Evolutionary conservation across 2,797 vertebrate genomes (phyloP).

Genomic region (Apogon talboti): DNA sequence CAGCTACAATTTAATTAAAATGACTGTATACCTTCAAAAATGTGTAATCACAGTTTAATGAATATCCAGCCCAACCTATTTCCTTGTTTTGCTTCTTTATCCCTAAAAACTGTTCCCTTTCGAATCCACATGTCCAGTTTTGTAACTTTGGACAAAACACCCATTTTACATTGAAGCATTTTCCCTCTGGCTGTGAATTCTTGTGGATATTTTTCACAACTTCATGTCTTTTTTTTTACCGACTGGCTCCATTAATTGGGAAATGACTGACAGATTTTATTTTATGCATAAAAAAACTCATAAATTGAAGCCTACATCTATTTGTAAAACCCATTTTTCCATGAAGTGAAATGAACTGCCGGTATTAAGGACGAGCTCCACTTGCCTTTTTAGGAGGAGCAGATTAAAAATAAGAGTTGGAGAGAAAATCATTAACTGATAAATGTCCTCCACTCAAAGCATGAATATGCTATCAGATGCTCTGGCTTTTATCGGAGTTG

Average conservation of each 20-base stretch:
- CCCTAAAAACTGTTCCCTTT: too few species aligned
- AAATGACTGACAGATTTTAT: not conserved
- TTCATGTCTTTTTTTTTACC: not conserved
- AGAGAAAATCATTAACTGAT: constrained; percentile 38
- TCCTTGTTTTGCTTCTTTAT: too few species aligned
- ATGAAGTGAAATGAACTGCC: not conserved
- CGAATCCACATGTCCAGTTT: too few species aligned
- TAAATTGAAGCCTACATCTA: too few species aligned
- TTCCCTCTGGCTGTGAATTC: too few species aligned
- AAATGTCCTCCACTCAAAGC: constrained; percentile 28
- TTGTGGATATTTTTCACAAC: too few species aligned
- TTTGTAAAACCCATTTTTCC: not conserved
- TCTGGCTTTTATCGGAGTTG: constrained; percentile 32
- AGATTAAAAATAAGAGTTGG: constrained; percentile 3
- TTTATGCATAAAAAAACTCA: not conserved
- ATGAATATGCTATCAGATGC: constrained; percentile 29
- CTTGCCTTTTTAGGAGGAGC: constrained; percentile 12
- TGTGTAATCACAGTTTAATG: too few species aligned
- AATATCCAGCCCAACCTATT: too few species aligned
- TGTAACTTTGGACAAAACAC: too few species aligned
- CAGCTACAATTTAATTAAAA: too few species aligned
- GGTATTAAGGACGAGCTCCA: not conserved
- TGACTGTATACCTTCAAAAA: too few species aligned
- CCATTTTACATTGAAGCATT: too few species aligned
- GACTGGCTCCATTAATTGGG: not conserved